Evolutionary conservation across 2,797 vertebrate species (phyloP).

Genomic region (Glossophaga mutica): DNA sequence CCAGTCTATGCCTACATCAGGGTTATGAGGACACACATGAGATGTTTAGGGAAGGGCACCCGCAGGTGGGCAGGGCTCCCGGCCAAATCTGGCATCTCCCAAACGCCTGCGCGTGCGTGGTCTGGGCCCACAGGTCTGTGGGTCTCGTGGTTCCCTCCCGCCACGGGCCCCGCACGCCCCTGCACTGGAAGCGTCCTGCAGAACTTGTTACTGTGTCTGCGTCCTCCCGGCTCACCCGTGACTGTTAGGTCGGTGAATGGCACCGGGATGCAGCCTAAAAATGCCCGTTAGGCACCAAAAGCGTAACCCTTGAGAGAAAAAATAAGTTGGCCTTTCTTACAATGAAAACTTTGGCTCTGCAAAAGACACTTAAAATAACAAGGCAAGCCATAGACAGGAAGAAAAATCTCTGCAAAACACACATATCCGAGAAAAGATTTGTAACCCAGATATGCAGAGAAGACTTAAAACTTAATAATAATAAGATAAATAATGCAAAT

Average conservation of each 20-base stretch:
- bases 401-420: background rate
- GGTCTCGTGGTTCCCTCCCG: rapidly evolving
- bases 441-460: background rate
- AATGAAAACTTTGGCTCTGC: background rate
- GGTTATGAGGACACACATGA: rapidly evolving
- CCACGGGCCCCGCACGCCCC: rapidly evolving
- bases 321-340: background rate
- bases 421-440: background rate
- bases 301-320: background rate
- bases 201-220: background rate
- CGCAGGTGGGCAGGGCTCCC: background rate
- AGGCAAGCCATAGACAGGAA: background rate
- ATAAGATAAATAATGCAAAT: background rate
- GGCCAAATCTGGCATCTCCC: too few species aligned
- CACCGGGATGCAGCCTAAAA: background rate
- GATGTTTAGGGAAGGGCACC: background rate
- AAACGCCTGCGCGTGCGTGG: too few species aligned
- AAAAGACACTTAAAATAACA: background rate
- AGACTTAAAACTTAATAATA: background rate
- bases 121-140: rapidly evolving
- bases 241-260: background rate
- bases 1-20: background rate
- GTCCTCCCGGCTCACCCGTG: background rate
- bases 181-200: rapidly evolving
- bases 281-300: background rate